Evolutionary conservation across 2,888 invertebrate species (phyloP).

Genomic region (Platycnemis pennipes): DNA sequence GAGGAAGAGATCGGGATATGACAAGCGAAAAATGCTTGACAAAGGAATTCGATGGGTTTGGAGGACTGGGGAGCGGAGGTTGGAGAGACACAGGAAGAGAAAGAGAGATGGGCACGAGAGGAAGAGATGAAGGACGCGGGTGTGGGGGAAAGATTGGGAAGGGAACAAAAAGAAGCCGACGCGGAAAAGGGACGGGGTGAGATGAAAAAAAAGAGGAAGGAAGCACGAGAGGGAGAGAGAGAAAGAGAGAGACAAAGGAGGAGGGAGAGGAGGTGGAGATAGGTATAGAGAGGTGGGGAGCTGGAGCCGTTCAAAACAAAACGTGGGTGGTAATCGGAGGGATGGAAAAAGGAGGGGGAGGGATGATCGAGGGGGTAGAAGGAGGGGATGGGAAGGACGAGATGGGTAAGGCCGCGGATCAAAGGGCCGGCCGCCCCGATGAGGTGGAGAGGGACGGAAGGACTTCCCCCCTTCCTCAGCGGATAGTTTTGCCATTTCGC

Average conservation of each 20-base stretch:
- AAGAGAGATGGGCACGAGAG: neutral
- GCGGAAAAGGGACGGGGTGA: slow-evolving; percentile 1
- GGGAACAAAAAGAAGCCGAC: slow-evolving; percentile 6
- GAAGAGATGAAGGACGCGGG: neutral
- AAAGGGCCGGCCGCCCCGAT: slow-evolving; percentile 36
- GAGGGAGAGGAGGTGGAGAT: neutral
- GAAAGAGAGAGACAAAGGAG: neutral
- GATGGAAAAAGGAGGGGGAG: neutral
- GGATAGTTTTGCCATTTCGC: slow-evolving; percentile 61
- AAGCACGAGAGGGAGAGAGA: neutral
- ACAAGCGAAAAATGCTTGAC: slow-evolving; percentile 66
- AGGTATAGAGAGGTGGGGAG: too few species aligned
- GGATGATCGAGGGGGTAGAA: neutral
- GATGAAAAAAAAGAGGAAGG: neutral
- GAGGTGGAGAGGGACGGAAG: slow-evolving; percentile 11
- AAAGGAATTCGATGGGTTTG: slow-evolving; percentile 44
- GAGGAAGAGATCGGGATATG: slow-evolving; percentile 18
- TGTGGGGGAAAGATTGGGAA: neutral
- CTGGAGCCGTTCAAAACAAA: slow-evolving; percentile 20
- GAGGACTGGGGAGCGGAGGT: neutral
- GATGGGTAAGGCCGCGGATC: slow-evolving; percentile 28
- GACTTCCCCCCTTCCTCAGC: neutral
- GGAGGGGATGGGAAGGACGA: neutral
- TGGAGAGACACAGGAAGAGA: neutral
- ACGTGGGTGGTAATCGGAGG: slow-evolving; percentile 43